Evolutionary conservation across 2,113 vertebrate genomes (phyloP).

Genomic region (Chrysochloris asiatica): DNA sequence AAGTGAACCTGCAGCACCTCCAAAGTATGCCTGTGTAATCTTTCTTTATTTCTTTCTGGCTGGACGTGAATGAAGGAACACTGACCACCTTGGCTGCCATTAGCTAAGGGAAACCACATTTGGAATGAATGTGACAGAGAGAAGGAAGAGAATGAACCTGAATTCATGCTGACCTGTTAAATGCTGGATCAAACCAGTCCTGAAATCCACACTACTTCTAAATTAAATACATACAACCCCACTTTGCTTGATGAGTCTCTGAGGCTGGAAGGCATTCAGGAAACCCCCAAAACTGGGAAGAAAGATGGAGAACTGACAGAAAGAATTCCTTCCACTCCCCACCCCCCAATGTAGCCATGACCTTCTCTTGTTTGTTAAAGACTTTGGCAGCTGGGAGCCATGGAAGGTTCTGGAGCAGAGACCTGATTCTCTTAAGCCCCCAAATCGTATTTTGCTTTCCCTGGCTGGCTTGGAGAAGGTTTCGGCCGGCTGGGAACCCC

Average conservation of each 20-base stretch:
- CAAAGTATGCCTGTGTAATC: too few species aligned
- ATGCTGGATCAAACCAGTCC: background rate
- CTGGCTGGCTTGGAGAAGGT: background rate
- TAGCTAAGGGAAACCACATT: background rate
- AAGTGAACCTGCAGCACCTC: too few species aligned
- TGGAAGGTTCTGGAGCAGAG: background rate
- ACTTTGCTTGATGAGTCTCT: background rate
- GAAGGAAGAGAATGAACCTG: background rate
- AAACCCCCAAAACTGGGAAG: background rate
- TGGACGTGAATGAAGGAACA: background rate
- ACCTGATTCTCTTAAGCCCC: rapidly evolving
- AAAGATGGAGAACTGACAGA: background rate
- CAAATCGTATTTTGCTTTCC: background rate
- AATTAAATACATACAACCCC: background rate
- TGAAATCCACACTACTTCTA: background rate
- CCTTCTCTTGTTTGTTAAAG: too few species aligned
- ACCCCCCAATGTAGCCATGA: background rate
- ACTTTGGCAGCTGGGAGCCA: background rate
- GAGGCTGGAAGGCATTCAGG: background rate
- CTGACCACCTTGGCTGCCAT: background rate
- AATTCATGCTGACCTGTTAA: background rate
- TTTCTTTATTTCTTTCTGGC: too few species aligned
- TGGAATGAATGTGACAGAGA: background rate
- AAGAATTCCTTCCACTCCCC: too few species aligned
- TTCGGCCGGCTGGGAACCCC: constrained; percentile 69